Base-by-base conservation (phyloP, 2,888 invertebrate species). In the Oligia fasciuncula region DNA sequence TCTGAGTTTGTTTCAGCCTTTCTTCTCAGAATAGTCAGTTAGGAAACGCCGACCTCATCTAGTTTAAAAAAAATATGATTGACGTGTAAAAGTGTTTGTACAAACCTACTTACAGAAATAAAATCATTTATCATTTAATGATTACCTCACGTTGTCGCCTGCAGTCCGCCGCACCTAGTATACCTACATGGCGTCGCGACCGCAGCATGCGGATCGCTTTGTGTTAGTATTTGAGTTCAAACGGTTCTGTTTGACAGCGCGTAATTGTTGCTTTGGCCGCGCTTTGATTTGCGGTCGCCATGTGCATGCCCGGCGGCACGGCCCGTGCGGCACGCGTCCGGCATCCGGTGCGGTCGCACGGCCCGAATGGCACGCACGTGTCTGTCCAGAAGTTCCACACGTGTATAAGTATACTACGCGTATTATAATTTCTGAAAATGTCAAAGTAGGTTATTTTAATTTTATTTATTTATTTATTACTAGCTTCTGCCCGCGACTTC, bases 251-350 rank as follows among this genome's bases (percentile, higher is more conserved):
- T 77, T 80, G 76, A 77, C 66, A 68, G 69, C 62, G 51, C 62
- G 63, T 85, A 79, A 81, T 88, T 79, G 75, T 80, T 79, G 85
- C 65, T 77, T 78, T 72, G 79, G 62, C 49, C 29, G 51, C 77
- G 63, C 79, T 83, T 79, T 88, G 88, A 85, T 85, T 88, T 88
- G 88, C 81, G 87, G 88, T 80, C 79, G 60, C 54, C 76, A 81
- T 77, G 72, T 83, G 77, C 79, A 70, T 73, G 76, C 13, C 29
- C 54, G 46, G 49, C 9, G 73, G 76, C 13, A n/a, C 54, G 46
- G 49, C 9, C 6, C 13, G 70, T n/a, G 46, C n/a, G 23, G 35
- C 46, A 23, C 23, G 35, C 46, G 69, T 14, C 29, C 35, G 62
- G 46, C 60, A 17, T 29, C 40, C 54, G 40, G 23, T 62, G 46